These are phyloP conservation scores for Calonectris borealis DNA, from an alignment of 2,113 vertebrate species.

Conservation along the genomic window DNA sequence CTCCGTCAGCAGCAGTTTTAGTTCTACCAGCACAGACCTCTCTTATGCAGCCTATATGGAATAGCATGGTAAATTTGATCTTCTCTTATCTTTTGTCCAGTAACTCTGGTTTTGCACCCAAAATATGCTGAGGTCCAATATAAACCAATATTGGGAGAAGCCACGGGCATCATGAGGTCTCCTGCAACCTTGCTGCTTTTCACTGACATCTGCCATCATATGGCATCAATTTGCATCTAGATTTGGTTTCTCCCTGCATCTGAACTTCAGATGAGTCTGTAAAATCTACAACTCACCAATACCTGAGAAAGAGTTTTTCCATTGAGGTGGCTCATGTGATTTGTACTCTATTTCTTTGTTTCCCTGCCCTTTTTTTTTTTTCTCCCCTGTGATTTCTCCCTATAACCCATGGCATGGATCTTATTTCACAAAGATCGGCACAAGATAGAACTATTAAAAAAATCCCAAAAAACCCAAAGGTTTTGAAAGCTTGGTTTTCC, in stretches of 20 bases:
- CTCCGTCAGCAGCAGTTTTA: background rate
- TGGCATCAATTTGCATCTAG: background rate
- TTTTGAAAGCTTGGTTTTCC: background rate
- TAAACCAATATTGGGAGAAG: background rate
- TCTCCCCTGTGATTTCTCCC: background rate
- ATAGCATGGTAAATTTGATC: background rate
- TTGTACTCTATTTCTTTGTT: background rate
- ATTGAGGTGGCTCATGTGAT: background rate
- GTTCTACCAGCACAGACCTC: background rate
- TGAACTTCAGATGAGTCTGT: background rate
- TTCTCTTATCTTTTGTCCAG: background rate
- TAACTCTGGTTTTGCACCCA: background rate
- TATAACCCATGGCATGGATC: background rate
- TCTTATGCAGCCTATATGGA: background rate
- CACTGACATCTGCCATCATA: background rate
- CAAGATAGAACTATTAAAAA: background rate
- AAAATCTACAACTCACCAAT: background rate
- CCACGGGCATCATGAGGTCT: background rate
- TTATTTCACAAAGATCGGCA: background rate
- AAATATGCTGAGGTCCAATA: background rate
- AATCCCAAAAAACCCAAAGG: background rate
- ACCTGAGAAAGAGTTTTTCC: background rate
- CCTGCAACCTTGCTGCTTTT: background rate
- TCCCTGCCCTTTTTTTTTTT: background rate
- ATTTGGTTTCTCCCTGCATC: background rate